A percentile compares a stretch with the other conserved stretches of the same genome.
phyloP scores from a whole-genome alignment of 2,888 invertebrate species.

The Melieria picta region DNA sequence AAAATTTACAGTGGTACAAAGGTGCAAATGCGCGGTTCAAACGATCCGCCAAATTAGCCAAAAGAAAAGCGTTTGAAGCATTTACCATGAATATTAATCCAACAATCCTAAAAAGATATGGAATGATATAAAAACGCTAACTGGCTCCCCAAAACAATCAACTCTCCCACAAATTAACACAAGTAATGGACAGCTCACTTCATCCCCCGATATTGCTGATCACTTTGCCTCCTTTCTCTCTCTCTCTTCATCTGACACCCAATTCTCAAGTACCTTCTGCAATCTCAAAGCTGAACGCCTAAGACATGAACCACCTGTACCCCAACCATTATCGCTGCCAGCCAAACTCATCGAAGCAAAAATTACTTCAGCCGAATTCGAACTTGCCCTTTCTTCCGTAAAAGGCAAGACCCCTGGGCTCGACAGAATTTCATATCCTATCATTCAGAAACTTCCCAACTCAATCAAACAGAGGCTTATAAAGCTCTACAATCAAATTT shows the following conservation, averaged over 20 bases:
- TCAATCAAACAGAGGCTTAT: background rate
- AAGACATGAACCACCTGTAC: background rate
- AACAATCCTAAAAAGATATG: background rate
- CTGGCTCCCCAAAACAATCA: background rate
- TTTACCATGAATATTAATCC: background rate
- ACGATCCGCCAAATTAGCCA: too few relatives aligned
- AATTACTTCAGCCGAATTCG: background rate
- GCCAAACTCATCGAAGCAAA: background rate
- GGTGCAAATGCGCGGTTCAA: too few relatives aligned
- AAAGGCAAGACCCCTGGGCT: background rate
- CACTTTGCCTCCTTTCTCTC: background rate
- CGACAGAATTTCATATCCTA: too few relatives aligned
- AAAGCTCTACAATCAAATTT: background rate
- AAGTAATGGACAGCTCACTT: background rate
- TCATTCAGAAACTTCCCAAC: background rate
- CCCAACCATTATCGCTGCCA: background rate
- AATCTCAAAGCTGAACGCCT: background rate
- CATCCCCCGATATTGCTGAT: background rate
- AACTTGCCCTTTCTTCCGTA: background rate
- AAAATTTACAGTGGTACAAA: too few relatives aligned
- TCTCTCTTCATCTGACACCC: background rate
- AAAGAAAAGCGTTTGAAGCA: background rate
- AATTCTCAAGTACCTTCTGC: background rate
- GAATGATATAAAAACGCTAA: background rate
- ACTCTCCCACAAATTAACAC: background rate